phyloP scores from a whole-genome alignment of 2,113 vertebrate species.

The Eublepharis macularius region DNA sequence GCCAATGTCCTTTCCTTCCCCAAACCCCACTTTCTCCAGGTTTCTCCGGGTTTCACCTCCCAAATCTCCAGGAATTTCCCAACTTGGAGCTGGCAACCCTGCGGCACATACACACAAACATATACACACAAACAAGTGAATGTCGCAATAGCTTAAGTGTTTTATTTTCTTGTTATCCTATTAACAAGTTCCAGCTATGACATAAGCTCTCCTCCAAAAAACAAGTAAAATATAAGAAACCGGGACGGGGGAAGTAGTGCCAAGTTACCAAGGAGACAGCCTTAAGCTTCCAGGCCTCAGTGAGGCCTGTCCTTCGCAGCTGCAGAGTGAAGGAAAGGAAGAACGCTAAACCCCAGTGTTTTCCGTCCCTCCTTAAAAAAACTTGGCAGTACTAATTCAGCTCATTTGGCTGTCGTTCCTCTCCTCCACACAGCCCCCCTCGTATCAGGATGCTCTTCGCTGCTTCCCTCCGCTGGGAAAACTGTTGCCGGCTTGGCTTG shows the following conservation, averaged over 20 bases:
- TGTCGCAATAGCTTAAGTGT: not conserved
- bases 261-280: not conserved
- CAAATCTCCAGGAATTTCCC: too few relatives aligned
- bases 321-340: not conserved
- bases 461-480: fast-evolving
- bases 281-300: not conserved
- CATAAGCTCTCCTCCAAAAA: not conserved
- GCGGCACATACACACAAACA: not conserved
- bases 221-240: not conserved
- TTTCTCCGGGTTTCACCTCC: too few relatives aligned
- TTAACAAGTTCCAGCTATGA: not conserved
- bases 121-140: too few relatives aligned
- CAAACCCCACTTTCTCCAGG: too few relatives aligned
- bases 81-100: too few relatives aligned
- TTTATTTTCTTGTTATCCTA: not conserved
- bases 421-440: not conserved
- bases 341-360: not conserved
- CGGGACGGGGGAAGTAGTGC: not conserved
- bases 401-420: not conserved
- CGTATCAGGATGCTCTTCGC: fast-evolving
- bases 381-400: not conserved
- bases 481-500: fast-evolving
- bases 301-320: not conserved
- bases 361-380: not conserved
- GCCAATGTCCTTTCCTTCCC: too few relatives aligned